A percentile compares a stretch with the other conserved stretches of the same genome.
Conservation (phyloP, 1,140 invertebrate genomes). For the Listronotus oregonensis region DNA sequence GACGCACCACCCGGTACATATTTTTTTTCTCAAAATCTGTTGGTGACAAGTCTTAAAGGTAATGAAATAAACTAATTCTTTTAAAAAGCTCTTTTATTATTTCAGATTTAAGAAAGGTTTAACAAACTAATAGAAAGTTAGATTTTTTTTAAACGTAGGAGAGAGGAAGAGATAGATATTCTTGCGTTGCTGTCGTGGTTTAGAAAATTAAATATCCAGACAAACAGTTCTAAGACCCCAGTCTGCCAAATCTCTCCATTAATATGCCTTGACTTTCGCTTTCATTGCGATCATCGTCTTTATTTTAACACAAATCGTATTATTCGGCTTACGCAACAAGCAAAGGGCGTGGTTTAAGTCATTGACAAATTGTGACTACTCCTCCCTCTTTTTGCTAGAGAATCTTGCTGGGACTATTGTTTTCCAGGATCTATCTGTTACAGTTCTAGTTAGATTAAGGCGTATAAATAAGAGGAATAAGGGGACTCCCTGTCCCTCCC, state of each 20-base stretch:
- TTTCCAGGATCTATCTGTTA: constrained; percentile 29
- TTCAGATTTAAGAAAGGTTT: no score
- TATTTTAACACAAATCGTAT: constrained; percentile 30
- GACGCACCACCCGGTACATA: no score
- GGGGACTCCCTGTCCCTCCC: not conserved
- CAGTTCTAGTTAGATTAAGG: constrained; percentile 24
- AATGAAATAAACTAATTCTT: no score
- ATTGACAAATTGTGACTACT: constrained; percentile 32
- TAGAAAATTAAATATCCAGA: no score
- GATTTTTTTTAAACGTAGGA: no score
- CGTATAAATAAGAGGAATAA: constrained; percentile 9
- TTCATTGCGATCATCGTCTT: constrained; percentile 15
- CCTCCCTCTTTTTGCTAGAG: constrained; percentile 27
- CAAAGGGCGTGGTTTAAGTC: constrained; percentile 29
- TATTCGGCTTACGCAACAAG: constrained; percentile 35
- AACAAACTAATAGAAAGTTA: no score
- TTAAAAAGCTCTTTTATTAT: no score
- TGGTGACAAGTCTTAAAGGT: no score
- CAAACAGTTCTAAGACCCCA: no score
- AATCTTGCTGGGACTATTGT: constrained; percentile 24
- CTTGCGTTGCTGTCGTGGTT: no score
- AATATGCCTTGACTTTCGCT: constrained; percentile 16
- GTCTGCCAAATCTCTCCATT: not conserved
- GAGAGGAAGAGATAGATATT: no score
- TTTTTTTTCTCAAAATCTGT: no score